Conservation (phyloP, 2,888 invertebrate species). For the Drosophila anomalipes region DNA sequence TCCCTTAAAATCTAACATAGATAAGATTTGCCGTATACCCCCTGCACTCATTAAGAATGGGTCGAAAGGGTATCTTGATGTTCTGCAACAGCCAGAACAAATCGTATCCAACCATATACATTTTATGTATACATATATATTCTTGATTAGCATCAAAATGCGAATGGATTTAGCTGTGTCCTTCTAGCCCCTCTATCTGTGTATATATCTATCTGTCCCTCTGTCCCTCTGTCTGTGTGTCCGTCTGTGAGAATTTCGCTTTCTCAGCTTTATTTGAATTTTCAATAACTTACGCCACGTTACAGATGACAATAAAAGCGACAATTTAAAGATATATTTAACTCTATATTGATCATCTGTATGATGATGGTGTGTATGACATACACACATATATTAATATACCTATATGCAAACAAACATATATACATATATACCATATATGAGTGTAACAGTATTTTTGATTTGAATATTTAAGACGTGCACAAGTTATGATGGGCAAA, state of each 20-base stretch:
- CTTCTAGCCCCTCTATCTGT: background rate
- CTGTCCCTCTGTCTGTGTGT: background rate
- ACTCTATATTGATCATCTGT: too few relatives aligned
- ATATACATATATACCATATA: too few relatives aligned
- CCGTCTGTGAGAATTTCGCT: too few relatives aligned
- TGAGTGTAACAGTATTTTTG: background rate
- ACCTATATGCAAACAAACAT: background rate
- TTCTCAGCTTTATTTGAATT: too few relatives aligned
- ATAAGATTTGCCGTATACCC: constrained; percentile 38
- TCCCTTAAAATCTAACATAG: constrained; percentile 36
- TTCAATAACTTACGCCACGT: too few relatives aligned
- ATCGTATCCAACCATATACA: background rate
- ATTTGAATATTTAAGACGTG: background rate
- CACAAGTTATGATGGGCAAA: background rate
- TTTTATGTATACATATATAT: background rate
- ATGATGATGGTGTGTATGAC: too few relatives aligned
- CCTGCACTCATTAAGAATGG: background rate
- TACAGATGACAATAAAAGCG: too few relatives aligned
- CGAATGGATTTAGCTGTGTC: background rate
- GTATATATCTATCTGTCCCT: background rate
- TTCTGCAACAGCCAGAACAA: background rate
- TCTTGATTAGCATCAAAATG: background rate
- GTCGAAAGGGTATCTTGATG: background rate
- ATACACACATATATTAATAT: too few relatives aligned
- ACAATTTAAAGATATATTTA: too few relatives aligned